Evolutionary conservation across 2,888 invertebrate species (phyloP).

Genomic region (Argyra leucocephala): DNA sequence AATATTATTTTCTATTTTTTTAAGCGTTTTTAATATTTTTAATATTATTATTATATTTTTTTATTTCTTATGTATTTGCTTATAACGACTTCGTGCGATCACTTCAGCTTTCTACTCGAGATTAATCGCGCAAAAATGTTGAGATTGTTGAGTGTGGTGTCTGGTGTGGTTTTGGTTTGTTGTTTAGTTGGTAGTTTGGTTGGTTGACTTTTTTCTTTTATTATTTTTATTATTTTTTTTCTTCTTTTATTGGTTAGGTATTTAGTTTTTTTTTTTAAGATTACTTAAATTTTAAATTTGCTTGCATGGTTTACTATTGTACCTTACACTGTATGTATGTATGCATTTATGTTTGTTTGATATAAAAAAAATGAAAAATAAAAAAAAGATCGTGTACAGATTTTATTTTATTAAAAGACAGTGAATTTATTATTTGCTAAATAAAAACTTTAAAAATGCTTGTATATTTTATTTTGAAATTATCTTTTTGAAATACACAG

Average conservation of each 20-base stretch:
- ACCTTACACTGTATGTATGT: too few species aligned
- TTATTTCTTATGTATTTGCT: not conserved
- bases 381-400: too few species aligned
- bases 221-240: not conserved
- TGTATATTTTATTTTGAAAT: too few species aligned
- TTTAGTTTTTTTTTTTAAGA: too few species aligned
- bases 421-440: too few species aligned
- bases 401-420: too few species aligned
- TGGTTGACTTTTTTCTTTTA: not conserved
- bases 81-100: conserved; percentile 14
- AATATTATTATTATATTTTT: not conserved
- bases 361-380: too few species aligned
- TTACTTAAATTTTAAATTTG: too few species aligned
- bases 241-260: too few species aligned
- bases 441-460: too few species aligned
- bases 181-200: not conserved
- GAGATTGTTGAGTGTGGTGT: not conserved
- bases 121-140: conserved; percentile 13
- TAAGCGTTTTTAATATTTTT: not conserved
- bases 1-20: not conserved
- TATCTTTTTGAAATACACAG: too few species aligned
- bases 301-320: too few species aligned
- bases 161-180: not conserved
- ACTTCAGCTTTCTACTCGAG: conserved; percentile 21
- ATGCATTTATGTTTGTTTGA: not conserved